These are phyloP conservation scores for Ceratosolen solmsi DNA, from an alignment of 1,140 invertebrate genomes.

Conservation along the genomic window DNA sequence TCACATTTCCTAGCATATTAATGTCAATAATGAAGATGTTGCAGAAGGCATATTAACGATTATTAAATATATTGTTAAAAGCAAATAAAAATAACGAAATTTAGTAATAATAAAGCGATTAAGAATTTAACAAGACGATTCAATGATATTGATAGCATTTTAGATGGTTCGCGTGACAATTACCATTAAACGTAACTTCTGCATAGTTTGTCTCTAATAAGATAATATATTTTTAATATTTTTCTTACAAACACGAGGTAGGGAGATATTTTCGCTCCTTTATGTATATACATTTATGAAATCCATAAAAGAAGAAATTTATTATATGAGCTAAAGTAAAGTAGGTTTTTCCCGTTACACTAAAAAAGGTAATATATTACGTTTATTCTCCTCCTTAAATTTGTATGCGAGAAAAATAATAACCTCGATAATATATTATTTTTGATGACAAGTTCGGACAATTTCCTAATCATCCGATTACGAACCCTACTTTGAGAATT, in stretches of 20 bases:
- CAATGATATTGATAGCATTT: too few relatives aligned
- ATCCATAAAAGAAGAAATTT: constrained; percentile 16
- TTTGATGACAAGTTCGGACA: constrained; percentile 36
- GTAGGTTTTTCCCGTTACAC: background rate
- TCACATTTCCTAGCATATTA: too few relatives aligned
- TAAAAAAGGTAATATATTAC: constrained; percentile 37
- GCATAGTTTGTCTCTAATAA: too few relatives aligned
- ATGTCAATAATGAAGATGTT: too few relatives aligned
- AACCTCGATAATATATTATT: constrained; percentile 44
- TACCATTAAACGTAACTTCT: too few relatives aligned
- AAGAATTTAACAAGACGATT: too few relatives aligned
- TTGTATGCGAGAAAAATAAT: constrained; percentile 19
- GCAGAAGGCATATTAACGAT: too few relatives aligned
- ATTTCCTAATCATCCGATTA: constrained; percentile 29
- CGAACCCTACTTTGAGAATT: constrained; percentile 26
- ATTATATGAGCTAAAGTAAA: constrained; percentile 10
- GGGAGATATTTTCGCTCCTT: background rate
- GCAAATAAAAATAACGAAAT: too few relatives aligned
- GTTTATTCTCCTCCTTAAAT: constrained; percentile 14
- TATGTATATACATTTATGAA: background rate
- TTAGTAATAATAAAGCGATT: too few relatives aligned
- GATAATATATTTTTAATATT: background rate
- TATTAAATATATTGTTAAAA: too few relatives aligned
- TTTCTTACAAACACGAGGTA: background rate
- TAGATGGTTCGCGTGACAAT: too few relatives aligned